These are phyloP conservation scores for Diogma glabrata DNA, from an alignment of 2,888 invertebrate genomes.

Conservation along the genomic window DNA sequence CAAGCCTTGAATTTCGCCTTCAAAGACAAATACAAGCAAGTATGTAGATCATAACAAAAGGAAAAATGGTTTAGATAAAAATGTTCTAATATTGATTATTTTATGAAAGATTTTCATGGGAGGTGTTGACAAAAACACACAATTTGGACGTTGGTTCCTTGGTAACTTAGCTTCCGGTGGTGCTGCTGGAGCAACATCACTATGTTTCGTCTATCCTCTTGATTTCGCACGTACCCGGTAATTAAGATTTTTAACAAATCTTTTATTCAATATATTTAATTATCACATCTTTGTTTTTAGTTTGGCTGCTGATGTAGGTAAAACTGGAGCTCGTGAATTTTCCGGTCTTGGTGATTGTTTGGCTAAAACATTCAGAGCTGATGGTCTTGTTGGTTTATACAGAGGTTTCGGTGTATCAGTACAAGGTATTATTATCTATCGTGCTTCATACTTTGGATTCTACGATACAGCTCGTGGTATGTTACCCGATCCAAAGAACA, in stretches of 20 bases:
- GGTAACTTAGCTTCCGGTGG: constrained; percentile 89
- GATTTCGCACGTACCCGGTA: constrained; percentile 90
- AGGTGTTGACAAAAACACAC: constrained; percentile 76
- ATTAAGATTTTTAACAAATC: constrained; percentile 14
- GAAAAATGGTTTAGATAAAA: neutral
- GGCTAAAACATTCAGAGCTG: constrained; percentile 71
- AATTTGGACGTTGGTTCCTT: constrained; percentile 77
- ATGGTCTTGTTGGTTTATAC: constrained; percentile 78
- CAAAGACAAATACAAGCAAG: constrained; percentile 84
- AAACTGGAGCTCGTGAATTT: constrained; percentile 75
- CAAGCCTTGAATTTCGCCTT: constrained; percentile 93
- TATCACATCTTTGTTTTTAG: no score
- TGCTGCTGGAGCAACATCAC: constrained; percentile 86
- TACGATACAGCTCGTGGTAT: constrained; percentile 92
- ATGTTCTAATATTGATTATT: neutral
- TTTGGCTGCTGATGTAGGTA: constrained; percentile 75
- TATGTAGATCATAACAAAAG: constrained; percentile 20
- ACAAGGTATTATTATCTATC: constrained; percentile 92
- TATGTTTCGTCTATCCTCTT: constrained; percentile 89
- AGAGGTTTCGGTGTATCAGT: constrained; percentile 91
- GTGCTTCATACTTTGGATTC: constrained; percentile 91
- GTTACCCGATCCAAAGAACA: constrained; percentile 86
- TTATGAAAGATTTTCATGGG: constrained; percentile 55
- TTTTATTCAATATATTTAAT: no score
- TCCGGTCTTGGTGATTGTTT: constrained; percentile 80